Conservation (phyloP, 2,888 invertebrate genomes). For the Drosophila emarginata region DNA sequence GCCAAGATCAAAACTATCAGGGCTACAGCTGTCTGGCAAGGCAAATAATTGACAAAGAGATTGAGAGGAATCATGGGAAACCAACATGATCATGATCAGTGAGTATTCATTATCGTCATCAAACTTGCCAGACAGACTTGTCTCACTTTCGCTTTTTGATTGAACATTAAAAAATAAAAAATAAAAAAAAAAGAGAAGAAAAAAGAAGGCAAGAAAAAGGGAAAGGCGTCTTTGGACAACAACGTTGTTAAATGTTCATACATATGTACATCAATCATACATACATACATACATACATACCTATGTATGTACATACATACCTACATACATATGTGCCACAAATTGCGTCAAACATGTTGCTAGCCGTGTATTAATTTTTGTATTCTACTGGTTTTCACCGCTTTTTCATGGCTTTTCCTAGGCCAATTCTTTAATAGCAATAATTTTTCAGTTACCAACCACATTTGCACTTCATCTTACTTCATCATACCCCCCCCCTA, state of each 20-base stretch:
- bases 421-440: neutral
- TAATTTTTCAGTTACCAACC: neutral
- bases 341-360: neutral
- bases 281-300: neutral
- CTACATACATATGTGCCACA: neutral
- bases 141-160: constrained; percentile 11
- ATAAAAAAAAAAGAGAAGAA: too few relatives aligned
- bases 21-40: constrained; percentile 7
- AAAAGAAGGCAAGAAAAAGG: neutral
- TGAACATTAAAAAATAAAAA: too few relatives aligned
- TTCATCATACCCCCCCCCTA: neutral
- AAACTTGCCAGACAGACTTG: neutral
- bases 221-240: constrained; percentile 7
- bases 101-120: neutral
- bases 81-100: neutral
- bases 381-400: constrained; percentile 4
- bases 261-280: neutral
- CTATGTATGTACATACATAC: too few relatives aligned
- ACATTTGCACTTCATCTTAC: too few relatives aligned
- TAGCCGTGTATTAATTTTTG: neutral
- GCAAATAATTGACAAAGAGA: constrained; percentile 18
- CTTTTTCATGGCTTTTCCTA: constrained; percentile 4
- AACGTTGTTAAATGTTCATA: neutral
- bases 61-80: neutral
- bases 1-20: constrained; percentile 10